A percentile compares a stretch with the other conserved stretches of the same genome.
These are phyloP conservation scores for Drosophila parvula DNA, from an alignment of 1,140 invertebrate genomes.

Conservation along the genomic window DNA sequence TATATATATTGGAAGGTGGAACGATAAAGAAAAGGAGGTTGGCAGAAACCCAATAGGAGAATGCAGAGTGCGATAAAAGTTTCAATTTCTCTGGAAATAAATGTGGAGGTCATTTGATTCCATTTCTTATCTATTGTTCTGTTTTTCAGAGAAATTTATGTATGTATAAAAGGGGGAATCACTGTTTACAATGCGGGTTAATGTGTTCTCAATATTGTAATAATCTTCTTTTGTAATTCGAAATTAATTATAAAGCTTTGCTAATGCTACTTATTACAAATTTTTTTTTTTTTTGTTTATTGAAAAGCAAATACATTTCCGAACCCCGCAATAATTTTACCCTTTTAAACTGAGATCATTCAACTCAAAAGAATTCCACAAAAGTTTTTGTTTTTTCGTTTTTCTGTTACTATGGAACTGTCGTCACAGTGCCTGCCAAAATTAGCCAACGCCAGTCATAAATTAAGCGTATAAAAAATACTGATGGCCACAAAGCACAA, in stretches of 20 bases:
- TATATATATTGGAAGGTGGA: constrained; percentile 13
- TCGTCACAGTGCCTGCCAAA: constrained; percentile 47
- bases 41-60: constrained; percentile 13
- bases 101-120: background rate
- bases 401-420: constrained; percentile 26
- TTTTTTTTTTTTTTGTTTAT: background rate
- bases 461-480: constrained; percentile 47
- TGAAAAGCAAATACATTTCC: background rate
- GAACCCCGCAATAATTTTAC: background rate
- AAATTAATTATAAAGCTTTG: background rate
- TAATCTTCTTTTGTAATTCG: background rate
- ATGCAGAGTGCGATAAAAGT: constrained; percentile 4
- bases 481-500: constrained; percentile 24
- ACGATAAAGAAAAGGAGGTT: constrained; percentile 26
- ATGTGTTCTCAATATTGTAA: background rate
- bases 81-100: background rate
- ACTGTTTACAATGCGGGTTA: background rate
- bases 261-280: background rate
- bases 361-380: background rate
- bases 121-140: background rate
- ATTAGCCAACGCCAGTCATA: constrained; percentile 64
- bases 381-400: background rate
- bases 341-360: constrained; percentile 1
- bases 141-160: background rate
- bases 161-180: background rate